Evolutionary conservation across 2,888 invertebrate genomes (phyloP), one percentile per base, ranked within the genome.

Genomic region (Cephus sareptanus): DNA sequence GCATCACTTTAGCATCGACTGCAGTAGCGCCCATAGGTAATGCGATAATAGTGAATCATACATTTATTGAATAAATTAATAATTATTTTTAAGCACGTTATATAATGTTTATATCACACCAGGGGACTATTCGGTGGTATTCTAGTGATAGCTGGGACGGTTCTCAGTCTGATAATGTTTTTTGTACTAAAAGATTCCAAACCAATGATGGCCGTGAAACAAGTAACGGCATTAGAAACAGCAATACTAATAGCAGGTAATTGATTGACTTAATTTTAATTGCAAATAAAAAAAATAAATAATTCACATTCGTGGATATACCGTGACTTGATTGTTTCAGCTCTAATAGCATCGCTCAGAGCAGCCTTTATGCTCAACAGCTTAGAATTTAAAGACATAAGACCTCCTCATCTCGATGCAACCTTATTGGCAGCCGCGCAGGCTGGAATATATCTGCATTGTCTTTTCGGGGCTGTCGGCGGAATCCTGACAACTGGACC

Each of bases 101-200:
- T 23, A 15, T 56, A 23, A 56, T 6, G 1, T 71, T 9, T 71
- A 9, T 31, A 11, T 71, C 12, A 31, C 31, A 33, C 85, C 92
- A 92, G 95, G 90, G 94, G 97, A 83, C 94, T 98, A 89, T 95
- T 94, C 84, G 91, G 92, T 40, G 93, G 97, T 6, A 95, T 96
- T 82, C 92, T 97, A 13, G 92, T 97, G 70, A 95, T 97, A 77
- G 97, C 97, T 0, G 93, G 96, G 79, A 96, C 96, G 13, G 97
- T 97, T 75, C 96, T 98, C 87, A 96, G 96, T 23, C 94, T 98
- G 80, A 97, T 98, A 77, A 95, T 97, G 94, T 98, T 98, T 92
- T 98, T 97, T 91, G 97, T 98, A 1, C 92, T 98, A 75, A 95
- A 95, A 77, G 94, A 94, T 79, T 94, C 90, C 0, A 90, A 89